A percentile compares a stretch with the other conserved stretches of the same genome.
These are phyloP conservation scores for Rapana venosa DNA, from an alignment of 2,888 invertebrate genomes.

Conservation along the genomic window DNA sequence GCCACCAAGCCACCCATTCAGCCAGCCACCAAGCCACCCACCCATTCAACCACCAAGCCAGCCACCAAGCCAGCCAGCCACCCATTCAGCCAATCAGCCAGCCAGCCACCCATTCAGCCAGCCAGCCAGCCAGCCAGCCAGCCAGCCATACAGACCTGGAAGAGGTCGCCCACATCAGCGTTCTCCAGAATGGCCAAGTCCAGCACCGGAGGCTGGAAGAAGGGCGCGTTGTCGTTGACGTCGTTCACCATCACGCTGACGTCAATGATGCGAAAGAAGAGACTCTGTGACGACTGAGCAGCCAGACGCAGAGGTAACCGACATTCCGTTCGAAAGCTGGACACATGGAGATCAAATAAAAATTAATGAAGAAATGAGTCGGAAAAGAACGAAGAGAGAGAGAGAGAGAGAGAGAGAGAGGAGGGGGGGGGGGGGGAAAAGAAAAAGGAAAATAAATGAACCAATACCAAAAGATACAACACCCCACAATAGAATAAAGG, in stretches of 20 bases:
- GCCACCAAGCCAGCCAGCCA: too few relatives aligned
- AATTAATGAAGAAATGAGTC: too few relatives aligned
- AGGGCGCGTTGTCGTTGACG: constrained; percentile 66
- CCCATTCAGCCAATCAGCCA: neutral
- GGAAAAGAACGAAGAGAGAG: too few relatives aligned
- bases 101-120: neutral
- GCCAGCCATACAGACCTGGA: neutral
- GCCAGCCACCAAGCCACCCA: too few relatives aligned
- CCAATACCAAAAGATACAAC: too few relatives aligned
- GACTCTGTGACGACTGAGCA: constrained; percentile 56
- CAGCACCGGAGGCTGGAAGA: constrained; percentile 50
- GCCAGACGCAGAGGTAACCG: constrained; percentile 54
- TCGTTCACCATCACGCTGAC: constrained; percentile 59
- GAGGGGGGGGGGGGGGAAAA: too few relatives aligned
- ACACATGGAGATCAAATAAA: neutral
- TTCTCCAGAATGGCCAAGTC: constrained; percentile 35
- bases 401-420: too few relatives aligned
- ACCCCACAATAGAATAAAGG: too few relatives aligned
- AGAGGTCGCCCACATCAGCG: constrained; percentile 32
- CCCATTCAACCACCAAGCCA: too few relatives aligned
- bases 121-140: neutral
- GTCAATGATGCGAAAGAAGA: constrained; percentile 82
- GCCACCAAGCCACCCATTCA: too few relatives aligned
- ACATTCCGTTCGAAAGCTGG: constrained; percentile 46
- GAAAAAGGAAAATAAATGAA: too few relatives aligned